Base-by-base conservation (phyloP, 2,888 invertebrate genomes). In the Machimus rusticus region DNA sequence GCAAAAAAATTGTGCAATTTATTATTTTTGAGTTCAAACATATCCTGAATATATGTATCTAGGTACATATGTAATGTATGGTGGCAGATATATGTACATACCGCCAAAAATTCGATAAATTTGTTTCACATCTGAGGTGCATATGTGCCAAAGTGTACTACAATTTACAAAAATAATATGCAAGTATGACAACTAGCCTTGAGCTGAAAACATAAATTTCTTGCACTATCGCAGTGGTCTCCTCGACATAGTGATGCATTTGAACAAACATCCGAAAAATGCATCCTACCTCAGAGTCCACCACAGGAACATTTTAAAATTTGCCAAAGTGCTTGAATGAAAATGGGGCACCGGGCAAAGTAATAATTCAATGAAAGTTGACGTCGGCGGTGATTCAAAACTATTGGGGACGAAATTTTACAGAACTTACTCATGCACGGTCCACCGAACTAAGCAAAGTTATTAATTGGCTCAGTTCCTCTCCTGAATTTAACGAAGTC, bases 391-490 rank as follows among this genome's bases (percentile, higher is more conserved):
- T 66, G 66, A 66, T 28, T 66, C 66, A 66, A 66, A 46, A 12
- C 23, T 66, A 23, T 23, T 19, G 66, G 66, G 28, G 66, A 66
- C 23, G 14, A 66, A 66, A 66, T 66, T 51, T 28, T 66, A 66
- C 28, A 66, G 19, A 76, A 76, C 76, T 76, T 34, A 76, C 39
- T 39, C 76, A 76, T 34, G 34, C 39, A 76, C 76, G 39, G 39
- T 39, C 76, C 31, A n/a, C 14, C 19, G 19, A 19, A 82, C 82
- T 82, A 37, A 66, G 39, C 82, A 19, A 81, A 51, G 31, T 37
- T 55, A 82, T 57, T 57, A 82, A 82, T 82, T 82, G 66, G 28
- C 19, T 28, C 81, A 46, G 31, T 55, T 31, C 51, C 81, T 55
- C 81, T 46, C 8, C 34, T 16, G 19, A 43, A 43, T 37, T 43